phyloP scores from a whole-genome alignment of 2,888 invertebrate species.

The Diadromus collaris region DNA sequence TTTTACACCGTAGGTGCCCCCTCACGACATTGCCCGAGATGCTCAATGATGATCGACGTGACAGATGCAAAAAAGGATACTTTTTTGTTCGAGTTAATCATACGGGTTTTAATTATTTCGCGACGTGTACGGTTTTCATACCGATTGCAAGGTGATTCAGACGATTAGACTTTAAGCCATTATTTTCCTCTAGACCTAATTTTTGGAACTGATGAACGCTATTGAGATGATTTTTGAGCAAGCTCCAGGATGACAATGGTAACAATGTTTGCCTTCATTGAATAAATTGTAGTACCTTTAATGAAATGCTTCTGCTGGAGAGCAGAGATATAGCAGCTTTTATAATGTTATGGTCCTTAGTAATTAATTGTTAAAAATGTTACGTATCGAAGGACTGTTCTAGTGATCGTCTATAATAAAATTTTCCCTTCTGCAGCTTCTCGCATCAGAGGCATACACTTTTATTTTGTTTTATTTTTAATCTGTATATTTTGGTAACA shows the following conservation, averaged over 20 bases:
- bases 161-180: not conserved
- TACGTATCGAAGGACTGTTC: too few species aligned
- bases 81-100: slow-evolving; percentile 2
- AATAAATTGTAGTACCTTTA: not conserved
- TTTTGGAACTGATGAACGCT: not conserved
- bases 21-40: not conserved
- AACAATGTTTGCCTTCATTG: not conserved
- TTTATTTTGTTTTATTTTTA: too few species aligned
- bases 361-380: too few species aligned
- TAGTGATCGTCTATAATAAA: too few species aligned
- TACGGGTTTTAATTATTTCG: not conserved
- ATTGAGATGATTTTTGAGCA: not conserved
- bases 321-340: too few species aligned
- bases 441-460: too few species aligned
- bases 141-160: not conserved
- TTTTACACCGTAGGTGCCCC: slow-evolving; percentile 4
- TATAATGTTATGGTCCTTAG: too few species aligned
- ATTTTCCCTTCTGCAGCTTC: too few species aligned
- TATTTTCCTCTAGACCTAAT: not conserved
- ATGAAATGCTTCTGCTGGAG: not conserved
- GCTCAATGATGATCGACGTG: not conserved
- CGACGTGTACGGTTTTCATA: not conserved
- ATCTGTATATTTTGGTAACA: too few species aligned
- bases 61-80: not conserved
- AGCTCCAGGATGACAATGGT: not conserved